Evolutionary conservation across 2,113 vertebrate genomes (phyloP), one percentile per base, ranked within the genome.

Genomic region (Oenanthe oenanthe): DNA sequence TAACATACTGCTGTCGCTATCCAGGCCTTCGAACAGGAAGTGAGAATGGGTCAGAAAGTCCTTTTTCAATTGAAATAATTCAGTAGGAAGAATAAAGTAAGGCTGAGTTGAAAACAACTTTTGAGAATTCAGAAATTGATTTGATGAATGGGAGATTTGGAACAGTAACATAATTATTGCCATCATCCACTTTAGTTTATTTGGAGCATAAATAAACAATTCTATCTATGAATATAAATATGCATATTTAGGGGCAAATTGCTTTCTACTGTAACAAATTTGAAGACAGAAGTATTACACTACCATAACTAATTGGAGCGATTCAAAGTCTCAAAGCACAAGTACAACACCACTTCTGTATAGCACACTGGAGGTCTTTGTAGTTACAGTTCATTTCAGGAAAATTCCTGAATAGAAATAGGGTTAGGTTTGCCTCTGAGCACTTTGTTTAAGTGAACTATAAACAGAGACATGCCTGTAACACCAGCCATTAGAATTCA

Each of bases 31-130:
- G 0, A 91, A 88, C 67, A 96, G 95, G 89, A 96, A 95, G 93
- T 76, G 89, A 85, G 93, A 96, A 76, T 66, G 78, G 93, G 93
- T 96, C 95, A 96, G 87, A 96, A 97, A 94, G 93, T 89, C 89
- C 81, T 85, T 95, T 94, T 86, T 92, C 91, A 91, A 91, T 91
- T 87, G 68, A 95, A 90, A 92, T 95, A 89, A 92, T 95, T 89
- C 85, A 94, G 65, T 53, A 84, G 79, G 75, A 93, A 92, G 68
- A 85, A 85, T 70, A 92, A 93, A 95, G 60, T 93, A 86, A 94
- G 65, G 47, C 75, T 82, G 66, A 94, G 56, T 60, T 89, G 81
- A 93, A 86, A 96, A 84, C 61, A 74, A 81, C 70, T 93, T 93
- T 63, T 81, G 45, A 84, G 88, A 91, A 93, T 89, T 61, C 76